These are phyloP conservation scores for Danio rerio DNA, from an alignment of 2,113 vertebrate genomes.

Conservation along the genomic window DNA sequence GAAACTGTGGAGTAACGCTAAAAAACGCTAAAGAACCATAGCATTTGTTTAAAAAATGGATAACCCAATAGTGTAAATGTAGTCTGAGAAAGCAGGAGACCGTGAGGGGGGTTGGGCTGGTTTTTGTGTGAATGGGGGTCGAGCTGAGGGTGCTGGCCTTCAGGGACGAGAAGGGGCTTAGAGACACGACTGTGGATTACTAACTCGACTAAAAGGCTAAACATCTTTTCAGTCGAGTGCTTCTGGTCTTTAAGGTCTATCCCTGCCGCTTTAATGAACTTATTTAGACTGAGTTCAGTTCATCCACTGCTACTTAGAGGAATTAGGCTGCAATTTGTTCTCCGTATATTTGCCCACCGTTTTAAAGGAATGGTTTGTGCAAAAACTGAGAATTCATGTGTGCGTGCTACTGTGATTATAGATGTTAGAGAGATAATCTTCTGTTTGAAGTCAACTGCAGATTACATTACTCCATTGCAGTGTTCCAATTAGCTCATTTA, in stretches of 20 bases:
- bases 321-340: slow-evolving; percentile 40
- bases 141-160: slow-evolving; percentile 26
- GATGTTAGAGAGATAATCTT: neutral
- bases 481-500: neutral
- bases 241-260: slow-evolving; percentile 44
- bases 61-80: too few relatives aligned
- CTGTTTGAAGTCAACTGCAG: neutral
- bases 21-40: too few relatives aligned
- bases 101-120: slow-evolving; percentile 10
- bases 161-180: slow-evolving; percentile 21
- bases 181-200: slow-evolving; percentile 45
- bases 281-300: slow-evolving; percentile 46
- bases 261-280: slow-evolving; percentile 52
- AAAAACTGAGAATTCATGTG: neutral
- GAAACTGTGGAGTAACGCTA: too few relatives aligned
- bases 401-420: neutral
- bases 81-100: neutral
- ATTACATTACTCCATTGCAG: neutral
- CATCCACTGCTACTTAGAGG: slow-evolving; percentile 39
- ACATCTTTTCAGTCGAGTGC: slow-evolving; percentile 40
- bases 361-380: slow-evolving; percentile 16
- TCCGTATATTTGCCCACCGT: neutral
- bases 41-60: too few relatives aligned
- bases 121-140: slow-evolving; percentile 1
- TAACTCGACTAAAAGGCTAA: slow-evolving; percentile 47